Evolutionary conservation across 2,888 invertebrate genomes (phyloP).

Genomic region (Peribatodes rhomboidaria): DNA sequence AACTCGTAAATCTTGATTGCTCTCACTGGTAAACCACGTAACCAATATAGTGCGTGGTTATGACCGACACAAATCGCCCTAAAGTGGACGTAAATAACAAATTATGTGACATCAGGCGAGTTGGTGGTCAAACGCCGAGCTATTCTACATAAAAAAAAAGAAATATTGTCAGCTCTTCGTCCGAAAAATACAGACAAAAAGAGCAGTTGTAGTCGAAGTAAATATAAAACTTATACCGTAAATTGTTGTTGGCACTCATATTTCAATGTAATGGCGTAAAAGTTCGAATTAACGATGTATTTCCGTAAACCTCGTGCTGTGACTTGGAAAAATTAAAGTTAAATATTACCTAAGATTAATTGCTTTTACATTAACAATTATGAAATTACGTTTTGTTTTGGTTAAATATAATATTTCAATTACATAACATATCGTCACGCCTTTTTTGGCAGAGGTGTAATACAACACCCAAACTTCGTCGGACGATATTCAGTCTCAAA

Average conservation of each 20-base stretch:
- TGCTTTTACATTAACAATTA: conserved; percentile 19
- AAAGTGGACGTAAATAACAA: not conserved
- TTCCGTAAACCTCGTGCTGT: conserved; percentile 27
- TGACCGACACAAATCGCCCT: too few species aligned
- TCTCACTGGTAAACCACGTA: too few species aligned
- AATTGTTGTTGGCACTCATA: conserved; percentile 41
- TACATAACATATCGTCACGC: too few species aligned
- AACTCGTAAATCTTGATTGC: too few species aligned
- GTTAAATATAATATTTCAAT: too few species aligned
- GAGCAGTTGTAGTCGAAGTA: conserved; percentile 31
- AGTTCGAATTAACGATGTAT: conserved; percentile 42
- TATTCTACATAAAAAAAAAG: too few species aligned
- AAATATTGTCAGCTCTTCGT: not conserved
- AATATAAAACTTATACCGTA: conserved; percentile 43
- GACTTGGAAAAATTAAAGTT: conserved; percentile 32
- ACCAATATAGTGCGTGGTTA: too few species aligned
- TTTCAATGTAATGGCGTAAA: conserved; percentile 42
- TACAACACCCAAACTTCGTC: too few species aligned
- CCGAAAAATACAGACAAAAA: conserved; percentile 22
- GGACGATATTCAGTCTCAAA: too few species aligned
- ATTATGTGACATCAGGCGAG: not conserved
- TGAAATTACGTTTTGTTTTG: not conserved
- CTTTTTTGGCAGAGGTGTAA: too few species aligned
- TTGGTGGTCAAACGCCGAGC: too few species aligned
- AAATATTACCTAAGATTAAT: conserved; percentile 33